phyloP scores from a whole-genome alignment of 2,888 invertebrate genomes.

The Temnothorax unifasciatus region DNA sequence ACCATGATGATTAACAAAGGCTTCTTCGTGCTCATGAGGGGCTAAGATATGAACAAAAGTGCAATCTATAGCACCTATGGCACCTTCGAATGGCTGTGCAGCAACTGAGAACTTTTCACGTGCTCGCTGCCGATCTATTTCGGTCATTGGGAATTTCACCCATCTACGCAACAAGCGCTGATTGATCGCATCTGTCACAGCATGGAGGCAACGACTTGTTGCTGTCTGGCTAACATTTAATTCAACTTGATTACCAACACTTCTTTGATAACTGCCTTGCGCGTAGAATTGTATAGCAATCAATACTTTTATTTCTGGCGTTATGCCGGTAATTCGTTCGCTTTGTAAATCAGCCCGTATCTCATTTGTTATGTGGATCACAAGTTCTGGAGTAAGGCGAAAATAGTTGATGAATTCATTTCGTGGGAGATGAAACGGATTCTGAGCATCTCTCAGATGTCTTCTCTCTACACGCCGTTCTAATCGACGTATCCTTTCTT shows the following conservation, averaged over 20 bases:
- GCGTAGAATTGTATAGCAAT: neutral
- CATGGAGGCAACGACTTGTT: neutral
- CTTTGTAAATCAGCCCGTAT: constrained; percentile 37
- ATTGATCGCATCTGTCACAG: neutral
- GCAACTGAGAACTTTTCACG: neutral
- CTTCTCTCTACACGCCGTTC: constrained; percentile 54
- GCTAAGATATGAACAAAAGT: neutral
- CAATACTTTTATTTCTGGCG: constrained; percentile 43
- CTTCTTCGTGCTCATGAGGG: neutral
- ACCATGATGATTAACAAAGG: neutral
- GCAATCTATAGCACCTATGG: neutral
- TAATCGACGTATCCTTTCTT: constrained; percentile 38
- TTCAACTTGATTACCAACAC: neutral
- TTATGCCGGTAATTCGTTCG: constrained; percentile 38
- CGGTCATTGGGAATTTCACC: neutral
- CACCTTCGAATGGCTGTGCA: neutral
- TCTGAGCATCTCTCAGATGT: constrained; percentile 53
- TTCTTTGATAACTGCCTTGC: neutral
- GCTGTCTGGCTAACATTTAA: neutral
- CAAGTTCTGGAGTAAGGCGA: constrained; percentile 48
- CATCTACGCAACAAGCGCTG: neutral
- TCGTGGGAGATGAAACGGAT: constrained; percentile 52
- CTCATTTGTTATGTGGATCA: constrained; percentile 9
- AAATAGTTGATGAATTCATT: constrained; percentile 47
- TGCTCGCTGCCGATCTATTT: neutral